A percentile compares a stretch with the other conserved stretches of the same genome.
Conservation (phyloP, 2,113 vertebrate genomes). For the Silurus meridionalis region DNA sequence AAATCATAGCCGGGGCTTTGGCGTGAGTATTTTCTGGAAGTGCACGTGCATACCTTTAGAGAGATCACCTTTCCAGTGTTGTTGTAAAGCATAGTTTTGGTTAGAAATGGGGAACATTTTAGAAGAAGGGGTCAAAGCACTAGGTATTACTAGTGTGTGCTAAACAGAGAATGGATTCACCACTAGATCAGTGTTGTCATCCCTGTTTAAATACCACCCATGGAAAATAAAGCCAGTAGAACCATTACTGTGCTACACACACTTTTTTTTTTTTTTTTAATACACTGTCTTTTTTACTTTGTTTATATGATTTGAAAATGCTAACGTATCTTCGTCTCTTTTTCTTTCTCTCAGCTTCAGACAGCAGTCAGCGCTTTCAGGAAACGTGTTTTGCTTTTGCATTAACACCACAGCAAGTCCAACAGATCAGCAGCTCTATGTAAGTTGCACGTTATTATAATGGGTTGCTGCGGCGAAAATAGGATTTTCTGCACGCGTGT, state of each 20-base stretch:
- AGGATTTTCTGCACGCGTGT: neutral
- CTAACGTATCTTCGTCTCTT: neutral
- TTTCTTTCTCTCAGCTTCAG: slow-evolving; percentile 78
- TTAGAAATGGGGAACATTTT: slow-evolving; percentile 5
- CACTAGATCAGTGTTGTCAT: neutral
- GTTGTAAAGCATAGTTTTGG: slow-evolving; percentile 2
- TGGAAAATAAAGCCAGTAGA: neutral
- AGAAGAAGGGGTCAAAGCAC: neutral
- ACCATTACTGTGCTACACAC: too few species aligned
- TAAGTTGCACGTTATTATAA: slow-evolving; percentile 68
- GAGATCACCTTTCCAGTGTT: neutral
- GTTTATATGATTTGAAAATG: neutral
- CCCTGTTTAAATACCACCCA: neutral
- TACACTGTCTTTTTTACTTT: neutral
- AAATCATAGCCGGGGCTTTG: neutral
- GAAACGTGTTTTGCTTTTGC: slow-evolving; percentile 98
- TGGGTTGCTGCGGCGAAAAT: neutral
- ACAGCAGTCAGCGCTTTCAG: slow-evolving; percentile 97
- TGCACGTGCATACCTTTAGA: neutral
- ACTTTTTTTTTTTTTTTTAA: neutral
- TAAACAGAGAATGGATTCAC: neutral
- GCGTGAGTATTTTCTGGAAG: neutral
- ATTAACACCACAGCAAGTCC: slow-evolving; percentile 96
- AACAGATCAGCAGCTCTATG: slow-evolving; percentile 99
- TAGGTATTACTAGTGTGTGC: neutral